phyloP scores from a whole-genome alignment of 64 coral and sea anemone genomes.

The Hydrozoanthus tunicans region DNA sequence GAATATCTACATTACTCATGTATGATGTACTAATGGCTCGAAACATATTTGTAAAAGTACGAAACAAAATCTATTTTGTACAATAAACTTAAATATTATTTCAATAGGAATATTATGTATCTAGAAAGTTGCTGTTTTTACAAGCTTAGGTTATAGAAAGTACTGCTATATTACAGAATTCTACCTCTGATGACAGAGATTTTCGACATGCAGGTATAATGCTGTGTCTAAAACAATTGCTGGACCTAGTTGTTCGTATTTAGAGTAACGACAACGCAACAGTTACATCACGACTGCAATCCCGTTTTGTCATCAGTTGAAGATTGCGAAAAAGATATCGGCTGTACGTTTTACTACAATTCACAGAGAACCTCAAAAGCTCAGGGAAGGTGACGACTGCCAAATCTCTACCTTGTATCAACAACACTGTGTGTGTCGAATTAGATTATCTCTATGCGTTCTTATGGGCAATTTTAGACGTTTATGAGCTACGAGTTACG shows the following conservation, averaged over 20 bases:
- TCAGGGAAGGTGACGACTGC: too few species aligned
- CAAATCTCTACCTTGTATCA: too few species aligned
- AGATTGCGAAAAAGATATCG: too few species aligned
- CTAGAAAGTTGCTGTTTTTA: background rate
- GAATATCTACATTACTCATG: background rate
- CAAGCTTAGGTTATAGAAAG: background rate
- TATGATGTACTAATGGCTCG: background rate
- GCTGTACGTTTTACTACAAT: too few species aligned
- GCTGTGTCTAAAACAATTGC: background rate
- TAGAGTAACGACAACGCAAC: background rate
- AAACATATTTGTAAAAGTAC: background rate
- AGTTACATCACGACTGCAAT: too few species aligned
- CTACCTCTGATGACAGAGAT: background rate
- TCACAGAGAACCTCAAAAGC: too few species aligned
- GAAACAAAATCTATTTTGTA: constrained; percentile 8
- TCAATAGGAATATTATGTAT: background rate
- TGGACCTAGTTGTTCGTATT: background rate
- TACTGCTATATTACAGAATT: background rate
- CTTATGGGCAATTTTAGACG: too few species aligned
- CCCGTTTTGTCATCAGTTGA: too few species aligned
- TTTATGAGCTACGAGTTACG: too few species aligned
- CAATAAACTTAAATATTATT: constrained; percentile 30
- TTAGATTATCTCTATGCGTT: too few species aligned
- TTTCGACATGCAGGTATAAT: background rate
- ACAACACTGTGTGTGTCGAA: too few species aligned